Evolutionary conservation across 2,797 vertebrate species (phyloP).

Genomic region (Tauraco hartlaubi): DNA sequence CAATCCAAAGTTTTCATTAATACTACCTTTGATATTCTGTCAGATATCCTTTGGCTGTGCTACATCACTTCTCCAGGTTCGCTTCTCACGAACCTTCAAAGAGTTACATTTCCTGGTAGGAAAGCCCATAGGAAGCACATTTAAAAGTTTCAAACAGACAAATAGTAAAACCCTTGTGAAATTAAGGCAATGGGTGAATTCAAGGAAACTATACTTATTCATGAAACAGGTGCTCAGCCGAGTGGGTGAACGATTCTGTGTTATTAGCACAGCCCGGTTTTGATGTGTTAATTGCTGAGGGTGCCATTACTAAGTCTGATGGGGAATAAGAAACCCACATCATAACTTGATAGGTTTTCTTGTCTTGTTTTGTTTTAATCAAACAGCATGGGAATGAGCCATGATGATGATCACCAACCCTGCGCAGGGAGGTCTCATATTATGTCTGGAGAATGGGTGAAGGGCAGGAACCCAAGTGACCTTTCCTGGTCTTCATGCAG

Average conservation of each 20-base stretch:
- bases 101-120: neutral
- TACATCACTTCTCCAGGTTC: neutral
- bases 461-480: constrained; percentile 95
- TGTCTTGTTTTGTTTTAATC: constrained; percentile 8
- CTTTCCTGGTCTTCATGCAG: constrained; percentile 97
- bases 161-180: neutral
- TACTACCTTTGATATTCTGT: neutral
- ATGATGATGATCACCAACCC: constrained; percentile 92
- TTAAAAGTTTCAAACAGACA: neutral
- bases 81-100: neutral
- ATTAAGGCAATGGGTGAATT: neutral
- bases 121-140: neutral
- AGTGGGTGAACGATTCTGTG: neutral
- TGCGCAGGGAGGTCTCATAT: constrained; percentile 94
- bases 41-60: neutral
- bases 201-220: neutral
- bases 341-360: neutral
- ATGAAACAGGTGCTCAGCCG: neutral
- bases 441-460: constrained; percentile 99
- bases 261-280: neutral
- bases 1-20: neutral
- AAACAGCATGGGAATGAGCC: constrained; percentile 95
- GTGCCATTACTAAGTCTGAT: neutral
- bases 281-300: neutral
- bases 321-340: neutral